These are phyloP conservation scores for Ctenochaetus hawaiiensis DNA, from an alignment of 2,797 vertebrate species.

Conservation along the genomic window DNA sequence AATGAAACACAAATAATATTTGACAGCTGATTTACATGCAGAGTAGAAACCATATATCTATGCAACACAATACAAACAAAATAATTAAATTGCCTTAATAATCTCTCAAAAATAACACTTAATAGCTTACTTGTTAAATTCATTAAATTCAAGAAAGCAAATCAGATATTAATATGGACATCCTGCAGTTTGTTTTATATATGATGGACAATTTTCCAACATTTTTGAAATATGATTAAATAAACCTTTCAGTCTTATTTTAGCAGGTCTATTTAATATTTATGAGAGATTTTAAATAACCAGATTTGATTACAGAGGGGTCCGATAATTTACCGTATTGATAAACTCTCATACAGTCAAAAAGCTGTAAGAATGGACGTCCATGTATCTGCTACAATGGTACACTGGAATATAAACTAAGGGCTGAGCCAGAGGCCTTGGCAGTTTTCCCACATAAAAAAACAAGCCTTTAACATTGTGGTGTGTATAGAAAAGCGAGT, in stretches of 20 bases:
- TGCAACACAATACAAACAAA: background rate
- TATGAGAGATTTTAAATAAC: background rate
- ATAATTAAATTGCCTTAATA: background rate
- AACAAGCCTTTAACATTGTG: slow-evolving; percentile 45
- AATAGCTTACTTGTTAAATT: background rate
- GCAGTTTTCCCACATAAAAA: slow-evolving; percentile 65
- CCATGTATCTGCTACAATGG: slow-evolving; percentile 17
- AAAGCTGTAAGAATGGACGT: slow-evolving; percentile 28
- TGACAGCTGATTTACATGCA: background rate
- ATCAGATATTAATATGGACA: too few relatives aligned
- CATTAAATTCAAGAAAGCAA: too few relatives aligned
- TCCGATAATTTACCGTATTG: background rate
- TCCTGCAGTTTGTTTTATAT: background rate
- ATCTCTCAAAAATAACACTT: background rate
- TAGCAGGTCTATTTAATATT: background rate
- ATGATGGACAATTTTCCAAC: background rate
- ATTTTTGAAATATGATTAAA: background rate
- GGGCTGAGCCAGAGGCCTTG: slow-evolving; percentile 66
- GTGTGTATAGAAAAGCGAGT: slow-evolving; percentile 52
- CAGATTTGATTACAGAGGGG: background rate
- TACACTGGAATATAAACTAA: slow-evolving; percentile 42
- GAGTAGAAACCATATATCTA: background rate
- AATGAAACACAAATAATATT: background rate
- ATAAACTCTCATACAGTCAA: slow-evolving; percentile 23
- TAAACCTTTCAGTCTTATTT: slow-evolving; percentile 3